A percentile compares a stretch with the other conserved stretches of the same genome.
phyloP scores from a whole-genome alignment of 2,888 invertebrate genomes.

The Cephus runcator region DNA sequence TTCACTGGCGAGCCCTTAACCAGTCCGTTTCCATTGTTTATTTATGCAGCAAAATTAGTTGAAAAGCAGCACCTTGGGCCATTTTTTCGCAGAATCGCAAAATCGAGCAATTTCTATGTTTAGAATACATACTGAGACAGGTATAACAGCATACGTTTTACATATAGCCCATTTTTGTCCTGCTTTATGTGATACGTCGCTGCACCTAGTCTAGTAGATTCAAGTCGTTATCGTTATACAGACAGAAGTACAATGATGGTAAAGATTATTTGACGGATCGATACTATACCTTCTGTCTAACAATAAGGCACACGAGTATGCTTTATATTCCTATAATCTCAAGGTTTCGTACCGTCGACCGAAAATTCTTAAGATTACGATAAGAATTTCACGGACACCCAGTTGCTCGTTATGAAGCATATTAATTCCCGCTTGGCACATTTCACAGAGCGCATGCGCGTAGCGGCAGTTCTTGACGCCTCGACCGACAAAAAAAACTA shows the following conservation, averaged over 20 bases:
- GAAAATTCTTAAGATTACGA: neutral
- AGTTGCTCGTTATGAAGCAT: neutral
- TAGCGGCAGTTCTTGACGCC: neutral
- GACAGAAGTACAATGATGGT: neutral
- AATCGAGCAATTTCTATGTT: too few relatives aligned
- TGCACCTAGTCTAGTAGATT: neutral
- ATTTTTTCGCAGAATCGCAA: neutral
- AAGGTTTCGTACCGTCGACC: neutral
- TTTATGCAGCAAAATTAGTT: neutral
- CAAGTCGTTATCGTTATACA: neutral
- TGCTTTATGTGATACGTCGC: neutral
- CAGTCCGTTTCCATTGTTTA: constrained; percentile 2
- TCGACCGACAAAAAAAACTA: neutral
- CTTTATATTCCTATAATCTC: neutral
- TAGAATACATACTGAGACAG: neutral
- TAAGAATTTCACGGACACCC: neutral
- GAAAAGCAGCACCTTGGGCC: neutral
- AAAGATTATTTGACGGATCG: neutral
- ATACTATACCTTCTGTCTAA: too few relatives aligned
- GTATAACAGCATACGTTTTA: neutral
- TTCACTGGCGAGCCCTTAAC: constrained; percentile 1
- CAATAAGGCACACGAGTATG: neutral
- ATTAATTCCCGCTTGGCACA: neutral
- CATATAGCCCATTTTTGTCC: neutral
- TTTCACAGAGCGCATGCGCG: neutral